Percentiles rank a stretch among this genome's conserved stretches.
phyloP scores from a whole-genome alignment of 2,888 invertebrate genomes.

The Parasteatoda lunata region DNA sequence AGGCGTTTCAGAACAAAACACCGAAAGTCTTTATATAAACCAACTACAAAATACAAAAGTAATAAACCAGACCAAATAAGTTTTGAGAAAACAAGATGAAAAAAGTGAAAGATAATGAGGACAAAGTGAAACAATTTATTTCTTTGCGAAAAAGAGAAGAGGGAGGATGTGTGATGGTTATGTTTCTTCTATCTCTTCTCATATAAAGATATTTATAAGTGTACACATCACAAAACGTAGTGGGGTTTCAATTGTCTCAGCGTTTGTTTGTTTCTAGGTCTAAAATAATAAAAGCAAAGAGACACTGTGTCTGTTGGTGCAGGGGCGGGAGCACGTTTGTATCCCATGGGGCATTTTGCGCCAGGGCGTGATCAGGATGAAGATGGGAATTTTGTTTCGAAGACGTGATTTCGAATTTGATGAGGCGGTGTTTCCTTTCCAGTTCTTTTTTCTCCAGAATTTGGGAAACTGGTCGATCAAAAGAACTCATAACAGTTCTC shows the following conservation, averaged over 20 bases:
- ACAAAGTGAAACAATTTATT: constrained; percentile 42
- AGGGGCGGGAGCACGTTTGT: constrained; percentile 12
- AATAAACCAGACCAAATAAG: no score
- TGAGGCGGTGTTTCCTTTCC: constrained; percentile 30
- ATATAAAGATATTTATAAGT: constrained; percentile 5
- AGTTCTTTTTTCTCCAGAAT: constrained; percentile 4
- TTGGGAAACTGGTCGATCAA: not conserved
- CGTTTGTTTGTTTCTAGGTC: constrained; percentile 10
- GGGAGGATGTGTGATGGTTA: not conserved
- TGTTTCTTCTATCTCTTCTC: not conserved
- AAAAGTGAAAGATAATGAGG: constrained; percentile 15
- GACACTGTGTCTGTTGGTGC: not conserved
- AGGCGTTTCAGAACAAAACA: no score
- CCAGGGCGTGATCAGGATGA: constrained; percentile 55
- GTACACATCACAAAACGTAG: constrained; percentile 8
- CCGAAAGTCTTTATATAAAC: no score
- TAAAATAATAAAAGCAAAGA: not conserved
- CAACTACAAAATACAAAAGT: no score
- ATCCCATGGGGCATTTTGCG: constrained; percentile 54
- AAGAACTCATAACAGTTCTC: not conserved
- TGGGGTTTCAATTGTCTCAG: constrained; percentile 58
- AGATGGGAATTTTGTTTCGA: constrained; percentile 40
- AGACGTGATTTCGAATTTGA: constrained; percentile 64
- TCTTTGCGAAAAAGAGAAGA: constrained; percentile 11
- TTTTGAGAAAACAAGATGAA: not conserved